These are phyloP conservation scores for Daktulosphaira vitifoliae DNA, from an alignment of 1,140 invertebrate species.

Conservation along the genomic window DNA sequence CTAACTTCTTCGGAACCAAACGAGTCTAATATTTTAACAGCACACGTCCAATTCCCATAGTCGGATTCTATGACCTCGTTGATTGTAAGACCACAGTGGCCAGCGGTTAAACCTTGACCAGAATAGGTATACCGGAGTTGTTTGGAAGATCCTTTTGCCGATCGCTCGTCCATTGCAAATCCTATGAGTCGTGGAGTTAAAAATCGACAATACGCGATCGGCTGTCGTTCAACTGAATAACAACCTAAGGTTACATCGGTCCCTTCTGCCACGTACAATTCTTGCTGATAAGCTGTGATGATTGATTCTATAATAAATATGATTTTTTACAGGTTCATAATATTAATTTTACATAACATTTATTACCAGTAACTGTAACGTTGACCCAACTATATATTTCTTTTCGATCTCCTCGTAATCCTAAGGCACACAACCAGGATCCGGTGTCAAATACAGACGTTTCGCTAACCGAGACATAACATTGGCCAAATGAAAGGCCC, in stretches of 20 bases:
- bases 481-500: constrained; percentile 13
- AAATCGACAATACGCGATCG: constrained; percentile 12
- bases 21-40: constrained; percentile 9
- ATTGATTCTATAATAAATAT: background rate
- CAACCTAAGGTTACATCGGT: background rate
- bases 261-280: constrained; percentile 19
- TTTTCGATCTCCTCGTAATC: background rate
- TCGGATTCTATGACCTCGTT: constrained; percentile 1
- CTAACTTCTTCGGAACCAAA: constrained; percentile 9
- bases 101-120: constrained; percentile 8
- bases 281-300: constrained; percentile 6
- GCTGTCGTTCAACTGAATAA: constrained; percentile 3
- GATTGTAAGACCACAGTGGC: constrained; percentile 13
- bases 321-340: too few species aligned
- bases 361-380: constrained; percentile 10
- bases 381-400: constrained; percentile 13
- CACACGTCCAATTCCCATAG: constrained; percentile 27
- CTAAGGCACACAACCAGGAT: background rate
- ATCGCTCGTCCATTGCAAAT: constrained; percentile 3
- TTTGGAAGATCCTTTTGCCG: background rate
- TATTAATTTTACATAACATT: too few species aligned
- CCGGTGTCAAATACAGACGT: background rate
- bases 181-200: background rate
- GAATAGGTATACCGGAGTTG: constrained; percentile 1
- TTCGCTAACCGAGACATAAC: background rate